A percentile compares a stretch with the other conserved stretches of the same genome.
Evolutionary conservation across 2,113 vertebrate genomes (phyloP).

Genomic region (Eidolon helvum): DNA sequence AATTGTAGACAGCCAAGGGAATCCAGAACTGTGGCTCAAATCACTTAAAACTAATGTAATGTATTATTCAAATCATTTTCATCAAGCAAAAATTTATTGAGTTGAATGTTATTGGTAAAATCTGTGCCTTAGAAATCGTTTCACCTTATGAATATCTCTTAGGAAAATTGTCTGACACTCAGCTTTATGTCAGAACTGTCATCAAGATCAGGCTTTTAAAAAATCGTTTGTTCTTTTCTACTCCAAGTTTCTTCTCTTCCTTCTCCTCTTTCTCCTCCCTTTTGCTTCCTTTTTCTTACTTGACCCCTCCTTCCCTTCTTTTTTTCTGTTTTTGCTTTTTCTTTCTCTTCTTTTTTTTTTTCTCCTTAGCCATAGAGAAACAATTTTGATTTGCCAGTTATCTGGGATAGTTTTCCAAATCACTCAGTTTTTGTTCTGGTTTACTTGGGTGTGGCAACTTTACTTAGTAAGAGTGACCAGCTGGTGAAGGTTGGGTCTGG

Average conservation of each 20-base stretch:
- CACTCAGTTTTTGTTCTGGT: not conserved
- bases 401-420: not conserved
- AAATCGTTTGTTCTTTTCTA: not conserved
- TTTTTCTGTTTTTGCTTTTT: not conserved
- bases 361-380: not conserved
- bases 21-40: not conserved
- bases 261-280: not conserved
- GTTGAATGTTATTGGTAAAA: not conserved
- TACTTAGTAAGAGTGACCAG: not conserved
- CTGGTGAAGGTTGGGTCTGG: not conserved
- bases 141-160: not conserved
- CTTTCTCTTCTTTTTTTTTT: not conserved
- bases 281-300: not conserved
- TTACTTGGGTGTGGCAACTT: not conserved
- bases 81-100: not conserved
- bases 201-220: not conserved
- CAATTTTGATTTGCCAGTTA: not conserved
- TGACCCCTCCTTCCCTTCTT: not conserved
- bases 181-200: not conserved
- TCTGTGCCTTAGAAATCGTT: not conserved
- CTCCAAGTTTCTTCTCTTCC: not conserved
- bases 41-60: not conserved
- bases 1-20: not conserved
- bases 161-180: not conserved
- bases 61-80: not conserved